Conservation (phyloP, 23 tunicate genomes). For the Botrylloides violaceus region DNA sequence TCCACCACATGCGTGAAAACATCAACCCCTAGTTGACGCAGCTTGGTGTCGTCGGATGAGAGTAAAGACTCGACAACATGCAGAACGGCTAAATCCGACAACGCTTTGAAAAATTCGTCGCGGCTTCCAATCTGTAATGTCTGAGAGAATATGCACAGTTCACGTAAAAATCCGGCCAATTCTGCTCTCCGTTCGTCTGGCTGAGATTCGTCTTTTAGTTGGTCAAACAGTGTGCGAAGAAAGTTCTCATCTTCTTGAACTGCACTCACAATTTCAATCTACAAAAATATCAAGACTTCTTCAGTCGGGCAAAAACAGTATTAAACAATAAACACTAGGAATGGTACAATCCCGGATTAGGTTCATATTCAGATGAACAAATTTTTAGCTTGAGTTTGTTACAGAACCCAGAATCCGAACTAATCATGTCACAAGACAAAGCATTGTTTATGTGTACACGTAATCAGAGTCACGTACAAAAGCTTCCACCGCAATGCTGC, state of each 20-base stretch:
- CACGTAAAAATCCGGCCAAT: conserved; percentile 81
- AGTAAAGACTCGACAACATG: conserved; percentile 57
- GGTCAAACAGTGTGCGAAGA: conserved; percentile 50
- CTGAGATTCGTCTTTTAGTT: conserved; percentile 50
- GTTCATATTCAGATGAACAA: not conserved
- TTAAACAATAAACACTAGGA: not conserved
- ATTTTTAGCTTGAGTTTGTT: no score
- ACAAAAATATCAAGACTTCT: not conserved
- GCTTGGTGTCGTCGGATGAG: conserved; percentile 41
- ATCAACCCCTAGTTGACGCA: conserved; percentile 70
- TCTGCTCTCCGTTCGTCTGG: conserved; percentile 39
- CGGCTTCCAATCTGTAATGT: conserved; percentile 60
- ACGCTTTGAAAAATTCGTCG: conserved; percentile 61
- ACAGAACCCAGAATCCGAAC: no score
- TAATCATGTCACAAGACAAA: no score
- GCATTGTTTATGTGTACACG: no score
- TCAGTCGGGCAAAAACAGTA: no score
- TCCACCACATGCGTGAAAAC: conserved; percentile 85
- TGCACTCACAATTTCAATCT: conserved; percentile 83
- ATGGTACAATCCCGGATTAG: not conserved
- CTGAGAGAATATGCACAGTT: conserved; percentile 73
- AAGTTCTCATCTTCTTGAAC: conserved; percentile 54
- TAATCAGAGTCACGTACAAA: no score
- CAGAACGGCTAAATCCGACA: conserved; percentile 59
- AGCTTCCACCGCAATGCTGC: no score